phyloP scores from a whole-genome alignment of 2,797 vertebrate species.

The Dipus sagitta region DNA sequence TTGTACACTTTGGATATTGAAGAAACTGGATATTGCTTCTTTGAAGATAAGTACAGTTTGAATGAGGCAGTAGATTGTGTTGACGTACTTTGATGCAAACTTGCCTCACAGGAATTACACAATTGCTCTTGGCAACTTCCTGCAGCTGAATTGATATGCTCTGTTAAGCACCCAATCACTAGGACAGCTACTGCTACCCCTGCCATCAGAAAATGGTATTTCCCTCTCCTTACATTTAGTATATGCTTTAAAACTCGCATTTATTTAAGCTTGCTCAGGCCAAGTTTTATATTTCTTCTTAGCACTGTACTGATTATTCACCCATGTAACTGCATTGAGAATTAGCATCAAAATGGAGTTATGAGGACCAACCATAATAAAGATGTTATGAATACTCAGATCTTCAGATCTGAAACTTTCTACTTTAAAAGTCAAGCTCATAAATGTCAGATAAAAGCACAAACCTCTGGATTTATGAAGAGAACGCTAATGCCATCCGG shows the following conservation, averaged over 20 bases:
- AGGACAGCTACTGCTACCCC: conserved; percentile 52
- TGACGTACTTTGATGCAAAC: conserved; percentile 62
- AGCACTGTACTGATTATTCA: conserved; percentile 64
- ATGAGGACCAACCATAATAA: conserved; percentile 68
- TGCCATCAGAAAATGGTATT: conserved; percentile 75
- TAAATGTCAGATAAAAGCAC: conserved; percentile 76
- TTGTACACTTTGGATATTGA: neutral
- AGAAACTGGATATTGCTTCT: conserved; percentile 15
- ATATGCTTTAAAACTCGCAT: conserved; percentile 70
- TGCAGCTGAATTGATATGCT: conserved; percentile 77
- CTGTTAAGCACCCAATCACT: conserved; percentile 73
- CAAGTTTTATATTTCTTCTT: conserved; percentile 71
- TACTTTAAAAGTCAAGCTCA: conserved; percentile 74
- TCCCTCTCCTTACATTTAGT: conserved; percentile 70
- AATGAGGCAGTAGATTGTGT: conserved; percentile 27
- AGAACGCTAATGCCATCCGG: conserved; percentile 74
- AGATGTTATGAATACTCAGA: conserved; percentile 67
- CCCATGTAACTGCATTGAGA: conserved; percentile 62
- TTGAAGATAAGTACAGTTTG: conserved; percentile 31
- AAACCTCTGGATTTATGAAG: conserved; percentile 56
- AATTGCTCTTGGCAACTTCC: conserved; percentile 72
- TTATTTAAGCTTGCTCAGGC: conserved; percentile 75
- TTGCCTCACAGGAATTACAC: conserved; percentile 71
- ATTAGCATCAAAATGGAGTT: conserved; percentile 73
- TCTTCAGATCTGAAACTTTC: conserved; percentile 62